Conservation (phyloP, 2,113 vertebrate species). For the Stigmatopora argus region DNA sequence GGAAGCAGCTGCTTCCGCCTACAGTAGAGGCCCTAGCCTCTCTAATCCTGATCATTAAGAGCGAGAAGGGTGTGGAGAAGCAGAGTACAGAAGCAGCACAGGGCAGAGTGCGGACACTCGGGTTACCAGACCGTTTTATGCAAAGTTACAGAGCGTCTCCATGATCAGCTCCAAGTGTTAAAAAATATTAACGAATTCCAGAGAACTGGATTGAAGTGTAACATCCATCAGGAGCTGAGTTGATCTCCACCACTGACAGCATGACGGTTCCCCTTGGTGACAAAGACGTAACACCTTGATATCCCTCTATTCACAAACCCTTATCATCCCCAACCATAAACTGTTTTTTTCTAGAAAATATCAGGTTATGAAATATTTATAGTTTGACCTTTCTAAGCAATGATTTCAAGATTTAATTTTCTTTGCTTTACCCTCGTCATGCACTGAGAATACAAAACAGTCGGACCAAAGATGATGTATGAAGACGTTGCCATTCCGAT, state of each 20-base stretch:
- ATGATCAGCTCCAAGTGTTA: slow-evolving; percentile 60
- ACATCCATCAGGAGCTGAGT: slow-evolving; percentile 17
- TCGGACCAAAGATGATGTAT: slow-evolving; percentile 45
- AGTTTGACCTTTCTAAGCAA: slow-evolving; percentile 65
- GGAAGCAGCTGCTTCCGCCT: slow-evolving; percentile 73
- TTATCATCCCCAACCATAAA: slow-evolving; percentile 41
- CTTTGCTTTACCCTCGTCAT: slow-evolving; percentile 58
- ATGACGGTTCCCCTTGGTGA: slow-evolving; percentile 17
- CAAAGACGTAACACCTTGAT: slow-evolving; percentile 32
- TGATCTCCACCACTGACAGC: slow-evolving; percentile 11
- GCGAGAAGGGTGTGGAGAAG: slow-evolving; percentile 57
- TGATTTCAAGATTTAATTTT: slow-evolving; percentile 69
- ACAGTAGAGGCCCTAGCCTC: slow-evolving; percentile 65
- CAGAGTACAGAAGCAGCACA: slow-evolving; percentile 42
- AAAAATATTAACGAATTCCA: slow-evolving; percentile 54
- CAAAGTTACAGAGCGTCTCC: slow-evolving; percentile 50
- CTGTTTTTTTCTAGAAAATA: slow-evolving; percentile 59
- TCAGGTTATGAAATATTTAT: slow-evolving; percentile 72
- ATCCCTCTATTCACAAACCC: slow-evolving; percentile 23
- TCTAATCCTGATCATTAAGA: slow-evolving; percentile 75
- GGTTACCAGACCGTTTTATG: slow-evolving; percentile 61
- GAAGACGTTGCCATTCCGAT: slow-evolving; percentile 59
- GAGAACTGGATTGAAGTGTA: slow-evolving; percentile 43
- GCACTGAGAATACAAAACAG: slow-evolving; percentile 62
- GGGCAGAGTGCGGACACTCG: slow-evolving; percentile 52